These are phyloP conservation scores for Otocyon megalotis DNA, from an alignment of 2,113 vertebrate species.

Conservation along the genomic window DNA sequence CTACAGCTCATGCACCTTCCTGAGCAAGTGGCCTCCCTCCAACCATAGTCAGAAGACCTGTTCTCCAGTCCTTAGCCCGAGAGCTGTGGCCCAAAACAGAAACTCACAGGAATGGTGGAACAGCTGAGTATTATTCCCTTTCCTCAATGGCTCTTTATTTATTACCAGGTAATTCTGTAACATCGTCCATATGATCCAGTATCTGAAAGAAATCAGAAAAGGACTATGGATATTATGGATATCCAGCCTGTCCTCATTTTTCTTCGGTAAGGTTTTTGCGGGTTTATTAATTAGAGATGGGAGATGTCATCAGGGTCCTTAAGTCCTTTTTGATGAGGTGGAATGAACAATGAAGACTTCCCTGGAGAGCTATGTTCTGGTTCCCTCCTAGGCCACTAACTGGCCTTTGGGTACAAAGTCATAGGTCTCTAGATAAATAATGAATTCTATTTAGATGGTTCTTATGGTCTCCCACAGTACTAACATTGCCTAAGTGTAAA, in stretches of 20 bases:
- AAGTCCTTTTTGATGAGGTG: too few species aligned
- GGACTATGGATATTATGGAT: accelerated
- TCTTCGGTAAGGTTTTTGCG: not conserved
- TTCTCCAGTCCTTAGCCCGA: not conserved
- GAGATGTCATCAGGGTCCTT: not conserved
- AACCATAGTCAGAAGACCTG: not conserved
- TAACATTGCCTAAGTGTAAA: accelerated
- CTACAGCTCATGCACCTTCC: accelerated
- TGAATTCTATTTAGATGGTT: not conserved
- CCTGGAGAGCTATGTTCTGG: not conserved
- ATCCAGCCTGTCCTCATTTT: not conserved
- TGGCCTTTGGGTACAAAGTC: not conserved
- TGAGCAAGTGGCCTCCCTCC: accelerated
- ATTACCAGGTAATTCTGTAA: not conserved
- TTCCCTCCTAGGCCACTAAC: not conserved
- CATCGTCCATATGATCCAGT: too few species aligned
- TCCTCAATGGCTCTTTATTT: not conserved
- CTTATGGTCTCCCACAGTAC: not conserved
- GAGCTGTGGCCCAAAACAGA: too few species aligned
- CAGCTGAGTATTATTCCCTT: not conserved
- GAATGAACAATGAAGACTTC: not conserved
- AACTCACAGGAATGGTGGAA: not conserved
- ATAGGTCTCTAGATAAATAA: not conserved
- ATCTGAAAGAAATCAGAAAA: not conserved
- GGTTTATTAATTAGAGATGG: not conserved